These are phyloP conservation scores for Formica selysi DNA, from an alignment of 1,140 invertebrate genomes.

Conservation along the genomic window DNA sequence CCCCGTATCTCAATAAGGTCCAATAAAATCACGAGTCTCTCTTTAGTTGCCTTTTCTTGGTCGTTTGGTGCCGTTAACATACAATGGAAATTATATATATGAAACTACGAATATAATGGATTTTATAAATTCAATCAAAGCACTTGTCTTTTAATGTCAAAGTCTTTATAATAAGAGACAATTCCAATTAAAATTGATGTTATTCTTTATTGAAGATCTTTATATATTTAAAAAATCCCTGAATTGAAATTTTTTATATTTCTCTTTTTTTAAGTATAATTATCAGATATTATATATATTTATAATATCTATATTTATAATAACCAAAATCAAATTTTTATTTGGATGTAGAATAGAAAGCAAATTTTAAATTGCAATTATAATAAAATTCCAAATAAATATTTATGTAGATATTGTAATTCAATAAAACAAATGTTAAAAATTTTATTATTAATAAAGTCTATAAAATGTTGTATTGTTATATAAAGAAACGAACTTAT, in stretches of 20 bases:
- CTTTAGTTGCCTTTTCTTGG: slow-evolving; percentile 66
- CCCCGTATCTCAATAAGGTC: slow-evolving; percentile 69
- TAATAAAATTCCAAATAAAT: background rate
- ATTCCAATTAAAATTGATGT: background rate
- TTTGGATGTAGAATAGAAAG: background rate
- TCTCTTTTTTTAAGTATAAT: background rate
- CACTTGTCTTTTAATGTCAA: background rate
- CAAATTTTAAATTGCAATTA: slow-evolving; percentile 7
- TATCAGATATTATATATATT: background rate
- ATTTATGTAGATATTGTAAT: slow-evolving; percentile 15
- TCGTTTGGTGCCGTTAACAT: slow-evolving; percentile 60
- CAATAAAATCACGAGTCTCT: slow-evolving; percentile 69
- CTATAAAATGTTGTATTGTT: background rate
- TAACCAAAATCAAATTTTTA: background rate
- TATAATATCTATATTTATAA: no score
- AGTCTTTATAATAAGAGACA: background rate
- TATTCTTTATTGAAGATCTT: background rate
- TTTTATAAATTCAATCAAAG: slow-evolving; percentile 8
- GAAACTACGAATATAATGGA: background rate
- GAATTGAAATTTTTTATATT: background rate
- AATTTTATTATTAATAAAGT: no score
- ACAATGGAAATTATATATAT: background rate
- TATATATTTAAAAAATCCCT: background rate
- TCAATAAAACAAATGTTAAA: no score
- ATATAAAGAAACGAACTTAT: slow-evolving; percentile 3